phyloP scores from a whole-genome alignment of 2,113 vertebrate species.

The Phalacrocorax pelagicus region DNA sequence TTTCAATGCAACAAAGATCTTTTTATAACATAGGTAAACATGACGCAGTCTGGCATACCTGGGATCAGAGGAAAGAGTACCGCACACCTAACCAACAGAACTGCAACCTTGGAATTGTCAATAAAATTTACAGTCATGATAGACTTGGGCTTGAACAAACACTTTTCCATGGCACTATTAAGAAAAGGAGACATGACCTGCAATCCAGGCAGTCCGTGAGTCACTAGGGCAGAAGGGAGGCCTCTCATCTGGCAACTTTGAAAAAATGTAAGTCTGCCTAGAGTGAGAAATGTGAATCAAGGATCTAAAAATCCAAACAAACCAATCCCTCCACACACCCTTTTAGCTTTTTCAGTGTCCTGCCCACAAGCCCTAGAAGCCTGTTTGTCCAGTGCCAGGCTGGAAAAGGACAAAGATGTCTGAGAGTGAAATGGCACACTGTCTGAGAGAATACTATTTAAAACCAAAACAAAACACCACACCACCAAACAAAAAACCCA shows the following conservation, averaged over 20 bases:
- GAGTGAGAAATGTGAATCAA: neutral
- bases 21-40: neutral
- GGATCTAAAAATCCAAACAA: neutral
- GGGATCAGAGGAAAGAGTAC: neutral
- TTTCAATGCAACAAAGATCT: neutral
- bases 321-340: neutral
- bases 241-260: neutral
- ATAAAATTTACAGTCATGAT: neutral
- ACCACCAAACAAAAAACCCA: neutral
- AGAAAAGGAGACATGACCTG: neutral
- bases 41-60: neutral
- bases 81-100: neutral
- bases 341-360: neutral
- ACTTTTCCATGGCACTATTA: neutral
- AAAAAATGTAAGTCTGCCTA: neutral
- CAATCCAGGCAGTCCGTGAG: neutral
- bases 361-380: neutral
- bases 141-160: neutral
- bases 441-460: neutral
- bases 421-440: neutral
- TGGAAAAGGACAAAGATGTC: neutral
- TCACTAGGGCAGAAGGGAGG: neutral
- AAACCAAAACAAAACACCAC: neutral
- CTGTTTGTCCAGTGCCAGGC: neutral
- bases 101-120: neutral